phyloP scores from a whole-genome alignment of 2,797 vertebrate species.

The Chaetodon trifasciatus region DNA sequence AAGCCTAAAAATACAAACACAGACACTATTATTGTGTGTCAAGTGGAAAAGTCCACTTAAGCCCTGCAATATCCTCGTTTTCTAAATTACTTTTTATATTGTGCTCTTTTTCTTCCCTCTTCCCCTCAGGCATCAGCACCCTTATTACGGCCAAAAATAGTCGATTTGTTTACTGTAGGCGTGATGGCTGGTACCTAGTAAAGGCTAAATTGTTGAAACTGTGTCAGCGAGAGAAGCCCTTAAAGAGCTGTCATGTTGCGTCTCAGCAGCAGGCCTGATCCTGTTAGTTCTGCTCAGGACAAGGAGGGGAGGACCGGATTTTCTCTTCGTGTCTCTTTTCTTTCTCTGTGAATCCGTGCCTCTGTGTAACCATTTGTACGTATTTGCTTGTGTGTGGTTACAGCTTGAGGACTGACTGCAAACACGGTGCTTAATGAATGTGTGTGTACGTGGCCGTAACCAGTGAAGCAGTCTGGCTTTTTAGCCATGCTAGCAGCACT shows the following conservation, averaged over 20 bases:
- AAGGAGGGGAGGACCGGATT: constrained; percentile 43
- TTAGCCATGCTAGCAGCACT: not conserved
- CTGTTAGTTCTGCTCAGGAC: constrained; percentile 73
- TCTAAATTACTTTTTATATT: constrained; percentile 56
- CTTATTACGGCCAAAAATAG: constrained; percentile 54
- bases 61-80: constrained; percentile 38
- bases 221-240: constrained; percentile 60
- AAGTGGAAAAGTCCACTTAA: constrained; percentile 26
- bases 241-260: constrained; percentile 61
- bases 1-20: constrained; percentile 2
- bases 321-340: constrained; percentile 13
- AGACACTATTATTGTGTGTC: not conserved
- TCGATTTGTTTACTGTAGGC: constrained; percentile 65
- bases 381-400: constrained; percentile 30
- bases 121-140: constrained; percentile 29
- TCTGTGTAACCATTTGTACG: constrained; percentile 21
- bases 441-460: constrained; percentile 11
- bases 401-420: constrained; percentile 27
- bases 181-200: constrained; percentile 47
- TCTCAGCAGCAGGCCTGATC: constrained; percentile 67
- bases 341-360: constrained; percentile 27
- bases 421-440: constrained; percentile 21
- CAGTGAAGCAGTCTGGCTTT: constrained; percentile 8
- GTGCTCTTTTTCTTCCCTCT: constrained; percentile 27
- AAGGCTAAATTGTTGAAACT: constrained; percentile 60